Base-by-base conservation (phyloP, 2,797 vertebrate genomes). In the Erethizon dorsatum region DNA sequence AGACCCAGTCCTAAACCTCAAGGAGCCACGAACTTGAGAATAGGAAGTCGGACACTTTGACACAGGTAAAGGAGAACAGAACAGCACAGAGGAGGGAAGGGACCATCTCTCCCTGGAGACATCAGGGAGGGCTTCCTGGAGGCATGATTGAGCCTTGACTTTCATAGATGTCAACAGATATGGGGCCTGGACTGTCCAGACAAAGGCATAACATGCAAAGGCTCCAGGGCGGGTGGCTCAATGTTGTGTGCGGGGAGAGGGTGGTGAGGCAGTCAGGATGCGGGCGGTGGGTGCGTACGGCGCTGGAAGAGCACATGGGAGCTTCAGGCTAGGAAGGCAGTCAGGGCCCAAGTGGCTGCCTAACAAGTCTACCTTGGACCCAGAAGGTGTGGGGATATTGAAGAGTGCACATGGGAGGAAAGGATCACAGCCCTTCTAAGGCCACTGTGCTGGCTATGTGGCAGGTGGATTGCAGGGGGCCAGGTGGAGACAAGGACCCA, bases 131-230 rank as follows among this genome's bases (percentile, higher is more conserved):
- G 75, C 83, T 80, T 65, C 83, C 50, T 86, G 26, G 83, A 90
- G 26, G 63, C 82, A 57, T 71, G 71, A 33, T 9, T 83, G 45
- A 47, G 45, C 24, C 59, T 93, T n/a, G 50, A 54, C 24, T 79
- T 89, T 20, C 13, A 26, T 22, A 33, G 54, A 47, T 88, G 71
- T 79, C 69, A n/a, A 78, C 14, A 94, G 90, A 79, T 57, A 57
- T 56, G 77, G 83, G 67, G 31, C 5, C 52, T 84, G 91, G 54
- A 54, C 22, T 88, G 54, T 85, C 69, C 10, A 63, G 41, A 83
- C 47, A 96, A 86, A 83, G 41, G 67, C 90, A 14, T 28, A 65
- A 71, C n/a, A 80, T 18, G 59, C 56, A 37, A 75, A 91, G 84
- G 22, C 50, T 80, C 20, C 0, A 47, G 87, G 28, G 22, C 41